Evolutionary conservation across 2,888 invertebrate species (phyloP), one percentile per base, ranked within the genome.

Genomic region (Frankliniella fusca): DNA sequence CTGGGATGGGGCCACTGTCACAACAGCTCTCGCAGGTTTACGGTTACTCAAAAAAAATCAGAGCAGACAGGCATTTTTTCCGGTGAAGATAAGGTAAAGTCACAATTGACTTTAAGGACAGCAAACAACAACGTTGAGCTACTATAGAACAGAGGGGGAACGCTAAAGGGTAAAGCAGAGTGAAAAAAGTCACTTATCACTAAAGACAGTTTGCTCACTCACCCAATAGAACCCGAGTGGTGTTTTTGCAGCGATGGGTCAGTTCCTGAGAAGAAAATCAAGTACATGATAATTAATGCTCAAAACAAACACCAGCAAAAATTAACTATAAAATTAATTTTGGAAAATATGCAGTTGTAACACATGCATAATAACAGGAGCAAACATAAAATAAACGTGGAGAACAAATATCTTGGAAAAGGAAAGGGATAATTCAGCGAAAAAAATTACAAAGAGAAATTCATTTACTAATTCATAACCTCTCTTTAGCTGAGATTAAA

Each of bases 171-270:
- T 2, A 38, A 5, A 38, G 38, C 3, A 5, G 38, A 38, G 38
- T 76, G 80, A 61, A 76, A 82, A 81, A 81, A 79, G 81, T 81
- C 61, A 65, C 54, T 18, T 23, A n/a, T 38, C 80, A 81, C n/a
- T 50, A 82, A 50, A 81, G 54, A 7, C 23, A 48, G 81, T 48
- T 27, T 23, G 38, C 54, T 10, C 48, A 91, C 93, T 93, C 88
- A 94, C 94, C 94, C 94, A 90, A 94, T 92, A 89, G 93, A 94
- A 89, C 93, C 93, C 88, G 93, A 92, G 88, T 93, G 92, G 88
- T 94, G 92, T 90, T 94, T 94, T 90, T 93, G 93, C 90, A 93
- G 91, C 90, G 92, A 92, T 89, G 93, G 93, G 91, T 93, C 93
- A 91, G 92, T 92, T 92, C 93, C 94, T 93, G 88, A 82, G 91